These are phyloP conservation scores for Caenorhabditis sp. DNA, from an alignment of 2,888 invertebrate species.

Conservation along the genomic window DNA sequence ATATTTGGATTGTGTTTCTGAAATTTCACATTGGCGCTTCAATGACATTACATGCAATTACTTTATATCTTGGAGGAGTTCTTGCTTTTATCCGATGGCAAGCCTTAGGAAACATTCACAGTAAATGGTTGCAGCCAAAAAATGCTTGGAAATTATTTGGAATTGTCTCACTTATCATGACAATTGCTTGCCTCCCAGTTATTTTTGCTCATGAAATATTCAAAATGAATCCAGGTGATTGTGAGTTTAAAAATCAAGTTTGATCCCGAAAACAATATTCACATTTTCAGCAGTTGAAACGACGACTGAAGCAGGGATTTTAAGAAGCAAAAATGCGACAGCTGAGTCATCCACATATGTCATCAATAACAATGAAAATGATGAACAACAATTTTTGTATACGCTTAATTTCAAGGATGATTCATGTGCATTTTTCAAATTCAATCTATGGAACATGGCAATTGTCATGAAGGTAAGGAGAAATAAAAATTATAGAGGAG, in stretches of 20 bases:
- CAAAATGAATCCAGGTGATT: constrained; percentile 14
- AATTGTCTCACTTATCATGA: constrained; percentile 40
- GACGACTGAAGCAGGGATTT: constrained; percentile 21
- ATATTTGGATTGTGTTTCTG: constrained; percentile 49
- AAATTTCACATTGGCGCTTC: constrained; percentile 59
- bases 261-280: not conserved
- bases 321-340: not conserved
- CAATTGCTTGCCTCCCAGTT: constrained; percentile 56
- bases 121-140: constrained; percentile 56
- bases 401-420: constrained; percentile 47
- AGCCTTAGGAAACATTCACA: constrained; percentile 59
- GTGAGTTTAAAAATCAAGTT: constrained; percentile 1
- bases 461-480: constrained; percentile 52
- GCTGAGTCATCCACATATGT: too few relatives aligned
- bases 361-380: not conserved
- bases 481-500: not conserved
- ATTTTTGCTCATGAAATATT: constrained; percentile 46
- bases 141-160: constrained; percentile 56
- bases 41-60: constrained; percentile 61
- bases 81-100: constrained; percentile 62
- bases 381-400: constrained; percentile 12
- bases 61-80: constrained; percentile 60
- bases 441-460: constrained; percentile 62
- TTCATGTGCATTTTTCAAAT: constrained; percentile 59
- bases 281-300: constrained; percentile 37